Evolutionary conservation across 2,888 invertebrate species (phyloP).

Genomic region (Stegana nigrithorax): DNA sequence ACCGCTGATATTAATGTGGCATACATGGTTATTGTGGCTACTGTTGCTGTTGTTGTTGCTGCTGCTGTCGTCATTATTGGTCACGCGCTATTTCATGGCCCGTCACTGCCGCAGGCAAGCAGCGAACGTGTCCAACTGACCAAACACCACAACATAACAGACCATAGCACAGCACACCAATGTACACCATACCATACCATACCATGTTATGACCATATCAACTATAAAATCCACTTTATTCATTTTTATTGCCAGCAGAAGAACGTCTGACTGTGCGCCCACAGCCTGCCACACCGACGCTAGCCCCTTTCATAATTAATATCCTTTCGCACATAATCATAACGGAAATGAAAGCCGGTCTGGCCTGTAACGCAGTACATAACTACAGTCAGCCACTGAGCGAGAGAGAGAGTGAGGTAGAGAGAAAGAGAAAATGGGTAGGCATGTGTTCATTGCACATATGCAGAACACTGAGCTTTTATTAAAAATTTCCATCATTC

Average conservation of each 20-base stretch:
- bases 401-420: too few species aligned
- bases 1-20: neutral
- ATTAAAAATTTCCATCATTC: too few species aligned
- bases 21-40: neutral
- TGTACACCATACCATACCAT: too few species aligned
- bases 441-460: too few species aligned
- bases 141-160: too few species aligned
- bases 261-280: neutral
- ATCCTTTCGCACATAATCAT: constrained; percentile 61
- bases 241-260: constrained; percentile 53
- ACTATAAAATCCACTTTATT: constrained; percentile 32
- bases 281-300: constrained; percentile 44
- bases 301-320: constrained; percentile 61
- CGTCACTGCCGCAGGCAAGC: too few species aligned
- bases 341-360: constrained; percentile 54
- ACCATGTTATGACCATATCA: neutral
- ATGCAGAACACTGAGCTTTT: too few species aligned
- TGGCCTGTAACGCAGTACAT: too few species aligned
- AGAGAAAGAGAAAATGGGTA: too few species aligned
- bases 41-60: neutral
- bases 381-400: too few species aligned
- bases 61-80: neutral
- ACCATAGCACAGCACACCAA: too few species aligned
- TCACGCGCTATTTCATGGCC: neutral
- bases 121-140: too few species aligned